These are phyloP conservation scores for Sterna hirundo DNA, from an alignment of 2,113 vertebrate species.

Conservation along the genomic window DNA sequence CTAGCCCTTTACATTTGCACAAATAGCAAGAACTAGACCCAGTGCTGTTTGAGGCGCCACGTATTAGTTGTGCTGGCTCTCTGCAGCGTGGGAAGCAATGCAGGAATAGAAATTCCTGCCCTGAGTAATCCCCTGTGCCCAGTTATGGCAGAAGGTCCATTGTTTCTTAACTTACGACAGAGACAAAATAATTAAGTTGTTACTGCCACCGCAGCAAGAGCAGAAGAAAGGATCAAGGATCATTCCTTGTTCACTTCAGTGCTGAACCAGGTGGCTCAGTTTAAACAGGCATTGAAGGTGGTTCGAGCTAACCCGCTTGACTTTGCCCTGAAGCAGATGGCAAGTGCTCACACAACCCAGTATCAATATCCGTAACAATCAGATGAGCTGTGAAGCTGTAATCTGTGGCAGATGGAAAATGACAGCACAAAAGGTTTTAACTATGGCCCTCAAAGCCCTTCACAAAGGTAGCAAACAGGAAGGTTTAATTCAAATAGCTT, in stretches of 20 bases:
- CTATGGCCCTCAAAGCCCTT: neutral
- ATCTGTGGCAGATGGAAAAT: slow-evolving; percentile 49
- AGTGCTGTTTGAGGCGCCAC: neutral
- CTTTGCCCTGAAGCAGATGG: neutral
- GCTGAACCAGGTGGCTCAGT: neutral
- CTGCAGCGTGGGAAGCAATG: neutral
- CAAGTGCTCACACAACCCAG: slow-evolving; percentile 5
- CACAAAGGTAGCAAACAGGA: neutral
- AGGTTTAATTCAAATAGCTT: neutral
- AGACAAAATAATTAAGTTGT: neutral
- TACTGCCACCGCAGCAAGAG: neutral
- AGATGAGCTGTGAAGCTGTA: slow-evolving; percentile 30
- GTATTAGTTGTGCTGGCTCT: neutral
- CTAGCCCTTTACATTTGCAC: neutral
- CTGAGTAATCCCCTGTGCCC: neutral
- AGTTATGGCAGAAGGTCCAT: neutral
- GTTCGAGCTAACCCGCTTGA: neutral
- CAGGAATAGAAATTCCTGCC: neutral
- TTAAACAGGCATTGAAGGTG: neutral
- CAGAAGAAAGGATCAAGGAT: neutral
- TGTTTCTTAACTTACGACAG: neutral
- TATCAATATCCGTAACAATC: neutral
- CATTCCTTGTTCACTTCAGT: neutral
- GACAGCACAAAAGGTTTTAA: slow-evolving; percentile 32
- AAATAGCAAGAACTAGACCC: neutral